Base-by-base conservation (phyloP, 2,888 invertebrate genomes). In the Kryphioiulus occultus region DNA sequence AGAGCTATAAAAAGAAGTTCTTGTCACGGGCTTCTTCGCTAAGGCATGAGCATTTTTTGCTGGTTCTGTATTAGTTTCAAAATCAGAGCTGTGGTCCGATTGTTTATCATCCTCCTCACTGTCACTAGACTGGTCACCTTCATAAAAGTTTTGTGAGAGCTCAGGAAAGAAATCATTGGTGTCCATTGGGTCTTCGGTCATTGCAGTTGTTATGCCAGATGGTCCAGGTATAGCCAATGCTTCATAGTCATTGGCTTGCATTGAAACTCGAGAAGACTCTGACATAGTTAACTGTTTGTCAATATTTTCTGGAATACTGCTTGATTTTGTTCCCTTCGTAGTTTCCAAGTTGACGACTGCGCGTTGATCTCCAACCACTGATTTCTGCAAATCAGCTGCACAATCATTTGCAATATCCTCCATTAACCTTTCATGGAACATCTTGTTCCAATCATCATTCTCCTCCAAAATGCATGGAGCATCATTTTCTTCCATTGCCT, bases 161-260 rank as follows among this genome's bases (percentile, higher is more conserved):
- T 82, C 39, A 9, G 87, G 87, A n/a, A 87, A 87, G 19, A 87
- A 87, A 35, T 83, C 26, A 26, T 26, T 83, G 5, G 30, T 26
- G 10, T 22, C 30, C 9, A 19, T 0, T 15, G 78, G 9, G 17
- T 78, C 78, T n/a, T 83, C 83, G 22, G 19, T 53, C 19, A 15
- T 53, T 15, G 59, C 17, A 1, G 59, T 22, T 0, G 17, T 3
- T 22, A 59, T 59, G n/a, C 22, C 59, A 22, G 59, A 59, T 22
- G 59, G 59, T 59, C 59, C 59, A 0, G 59, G 59, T 59, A 59
- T 59, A 22, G 59, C n/a, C 10, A 59, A 59, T 3, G 59, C 59
- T 59, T 59, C 59, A 22, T 22, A 7, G 10, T n/a, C 22, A 22
- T n/a, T 22, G 17, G n/a, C 59, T 22, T 59, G 4, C 4, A 22